phyloP scores from a whole-genome alignment of 2,113 vertebrate genomes.

The Apaloderma vittatum region DNA sequence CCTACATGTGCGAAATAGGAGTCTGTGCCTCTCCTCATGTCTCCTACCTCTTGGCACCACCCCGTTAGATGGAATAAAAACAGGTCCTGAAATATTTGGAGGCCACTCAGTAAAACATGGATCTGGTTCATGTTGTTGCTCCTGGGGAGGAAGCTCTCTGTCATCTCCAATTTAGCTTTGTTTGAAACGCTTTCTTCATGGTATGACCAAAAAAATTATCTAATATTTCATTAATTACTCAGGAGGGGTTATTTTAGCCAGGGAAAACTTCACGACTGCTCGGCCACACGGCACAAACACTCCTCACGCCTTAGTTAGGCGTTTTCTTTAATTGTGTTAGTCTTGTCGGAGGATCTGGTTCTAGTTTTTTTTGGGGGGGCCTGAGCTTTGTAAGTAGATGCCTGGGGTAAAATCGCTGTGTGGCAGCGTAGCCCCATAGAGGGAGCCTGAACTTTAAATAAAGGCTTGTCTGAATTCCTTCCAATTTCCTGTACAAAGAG shows the following conservation, averaged over 20 bases:
- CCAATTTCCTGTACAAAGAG: conserved; percentile 3
- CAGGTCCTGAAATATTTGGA: not conserved
- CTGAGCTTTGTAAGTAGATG: not conserved
- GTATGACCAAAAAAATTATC: not conserved
- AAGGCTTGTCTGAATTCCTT: conserved; percentile 20
- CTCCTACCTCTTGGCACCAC: not conserved
- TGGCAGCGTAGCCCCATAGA: not conserved
- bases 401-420: not conserved
- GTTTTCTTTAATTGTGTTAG: not conserved
- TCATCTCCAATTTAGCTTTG: not conserved
- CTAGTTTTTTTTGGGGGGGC: rapidly evolving
- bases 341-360: not conserved
- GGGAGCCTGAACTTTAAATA: conserved; percentile 30
- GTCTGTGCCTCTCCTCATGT: rapidly evolving
- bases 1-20: not conserved
- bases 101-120: not conserved
- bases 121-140: not conserved
- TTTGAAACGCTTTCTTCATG: not conserved
- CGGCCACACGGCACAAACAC: rapidly evolving
- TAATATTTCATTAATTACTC: not conserved
- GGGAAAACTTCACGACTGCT: not conserved
- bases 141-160: not conserved
- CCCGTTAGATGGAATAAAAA: not conserved
- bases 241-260: not conserved
- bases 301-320: rapidly evolving